Percentiles rank a stretch among this genome's conserved stretches.
Conservation (phyloP, 2,113 vertebrate genomes). For the Rhinichthys klamathensis region DNA sequence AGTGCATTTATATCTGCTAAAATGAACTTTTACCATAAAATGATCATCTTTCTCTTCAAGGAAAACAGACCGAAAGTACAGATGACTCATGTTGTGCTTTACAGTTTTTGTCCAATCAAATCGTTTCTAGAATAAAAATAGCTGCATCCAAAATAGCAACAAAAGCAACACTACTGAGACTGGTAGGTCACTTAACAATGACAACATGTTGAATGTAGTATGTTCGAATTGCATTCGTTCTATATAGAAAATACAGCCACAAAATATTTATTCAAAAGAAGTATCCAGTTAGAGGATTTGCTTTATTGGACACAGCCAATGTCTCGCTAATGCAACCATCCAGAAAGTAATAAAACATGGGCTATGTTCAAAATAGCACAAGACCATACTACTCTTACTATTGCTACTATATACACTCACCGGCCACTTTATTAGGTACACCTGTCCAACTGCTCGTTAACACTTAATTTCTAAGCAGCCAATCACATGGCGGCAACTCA, state of each 20-base stretch:
- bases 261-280: background rate
- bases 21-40: background rate
- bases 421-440: no score
- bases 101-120: background rate
- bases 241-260: background rate
- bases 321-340: background rate
- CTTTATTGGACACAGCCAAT: background rate
- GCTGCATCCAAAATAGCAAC: background rate
- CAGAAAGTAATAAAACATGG: background rate
- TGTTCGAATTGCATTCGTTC: background rate
- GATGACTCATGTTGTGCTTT: no score
- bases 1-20: background rate
- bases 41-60: background rate
- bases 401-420: background rate
- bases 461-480: no score
- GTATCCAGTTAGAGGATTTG: background rate
- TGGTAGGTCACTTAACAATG: background rate
- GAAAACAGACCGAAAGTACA: no score
- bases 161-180: background rate
- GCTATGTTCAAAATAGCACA: background rate
- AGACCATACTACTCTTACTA: background rate
- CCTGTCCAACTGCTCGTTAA: no score
- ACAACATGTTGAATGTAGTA: background rate
- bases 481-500: no score
- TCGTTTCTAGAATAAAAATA: background rate